phyloP scores from a whole-genome alignment of 2,797 vertebrate species.

The Gambusia yucatana region DNA sequence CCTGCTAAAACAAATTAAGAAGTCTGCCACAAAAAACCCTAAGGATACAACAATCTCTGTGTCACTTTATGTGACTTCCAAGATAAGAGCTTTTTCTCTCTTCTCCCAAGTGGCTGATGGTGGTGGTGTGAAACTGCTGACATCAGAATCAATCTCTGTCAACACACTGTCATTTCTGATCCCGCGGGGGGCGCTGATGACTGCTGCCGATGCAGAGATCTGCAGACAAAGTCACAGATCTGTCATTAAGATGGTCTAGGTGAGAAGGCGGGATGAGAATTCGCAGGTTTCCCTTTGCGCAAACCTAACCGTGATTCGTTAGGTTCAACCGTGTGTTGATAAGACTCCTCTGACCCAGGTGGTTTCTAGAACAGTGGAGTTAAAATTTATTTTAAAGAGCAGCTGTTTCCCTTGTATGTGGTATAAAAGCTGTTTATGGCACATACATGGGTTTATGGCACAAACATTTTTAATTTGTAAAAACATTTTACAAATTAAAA shows the following conservation, averaged over 20 bases:
- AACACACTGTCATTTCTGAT: slow-evolving; percentile 53
- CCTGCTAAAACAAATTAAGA: slow-evolving; percentile 20
- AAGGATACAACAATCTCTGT: neutral
- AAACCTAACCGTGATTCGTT: slow-evolving; percentile 18
- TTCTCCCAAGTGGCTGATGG: slow-evolving; percentile 38
- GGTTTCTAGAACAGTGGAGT: slow-evolving; percentile 7
- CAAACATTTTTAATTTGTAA: no score
- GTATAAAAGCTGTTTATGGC: neutral
- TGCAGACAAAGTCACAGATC: slow-evolving; percentile 29
- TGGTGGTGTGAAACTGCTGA: slow-evolving; percentile 63
- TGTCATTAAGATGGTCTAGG: slow-evolving; percentile 27
- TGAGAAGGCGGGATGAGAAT: slow-evolving; percentile 18
- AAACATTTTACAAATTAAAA: no score
- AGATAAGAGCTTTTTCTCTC: slow-evolving; percentile 22
- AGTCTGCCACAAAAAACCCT: slow-evolving; percentile 2
- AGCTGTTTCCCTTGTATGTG: neutral
- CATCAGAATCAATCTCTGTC: slow-evolving; percentile 75
- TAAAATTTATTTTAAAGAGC: neutral
- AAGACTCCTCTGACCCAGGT: slow-evolving; percentile 3
- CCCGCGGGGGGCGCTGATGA: slow-evolving; percentile 35
- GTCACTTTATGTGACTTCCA: slow-evolving; percentile 5
- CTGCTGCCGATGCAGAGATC: slow-evolving; percentile 37
- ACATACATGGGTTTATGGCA: no score
- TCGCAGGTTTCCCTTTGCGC: slow-evolving; percentile 19
- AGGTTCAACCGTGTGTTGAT: slow-evolving; percentile 8